phyloP scores from a whole-genome alignment of 2,888 invertebrate species.

The Melieria picta region DNA sequence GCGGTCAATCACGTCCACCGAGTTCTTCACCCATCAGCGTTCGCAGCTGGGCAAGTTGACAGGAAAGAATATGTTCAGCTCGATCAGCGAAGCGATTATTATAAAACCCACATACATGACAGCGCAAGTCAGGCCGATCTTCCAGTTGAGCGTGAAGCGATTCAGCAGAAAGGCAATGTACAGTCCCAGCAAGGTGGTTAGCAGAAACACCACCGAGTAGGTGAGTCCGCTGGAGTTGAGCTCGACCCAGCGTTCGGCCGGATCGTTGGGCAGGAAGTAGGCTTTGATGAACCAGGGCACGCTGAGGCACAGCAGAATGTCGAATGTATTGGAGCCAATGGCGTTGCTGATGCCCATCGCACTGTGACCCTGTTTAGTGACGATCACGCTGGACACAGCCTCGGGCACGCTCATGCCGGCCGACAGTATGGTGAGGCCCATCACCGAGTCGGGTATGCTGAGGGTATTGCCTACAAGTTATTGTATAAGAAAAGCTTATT shows the following conservation, averaged over 20 bases:
- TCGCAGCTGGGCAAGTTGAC: conserved; percentile 85
- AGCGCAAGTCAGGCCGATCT: conserved; percentile 82
- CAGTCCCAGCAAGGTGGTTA: conserved; percentile 81
- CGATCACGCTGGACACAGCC: conserved; percentile 90
- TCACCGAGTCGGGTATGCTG: conserved; percentile 90
- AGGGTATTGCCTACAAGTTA: conserved; percentile 79
- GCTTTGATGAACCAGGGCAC: conserved; percentile 88
- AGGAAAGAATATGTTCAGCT: conserved; percentile 88
- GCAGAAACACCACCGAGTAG: conserved; percentile 84
- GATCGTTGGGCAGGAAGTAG: conserved; percentile 75
- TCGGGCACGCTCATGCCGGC: conserved; percentile 93
- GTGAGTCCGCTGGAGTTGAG: conserved; percentile 88
- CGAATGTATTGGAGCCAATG: conserved; percentile 89
- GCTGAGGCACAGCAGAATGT: conserved; percentile 84
- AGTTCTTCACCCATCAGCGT: conserved; percentile 44
- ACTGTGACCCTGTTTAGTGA: conserved; percentile 90
- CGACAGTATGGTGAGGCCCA: conserved; percentile 91
- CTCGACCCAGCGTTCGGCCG: conserved; percentile 77
- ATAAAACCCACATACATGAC: conserved; percentile 85
- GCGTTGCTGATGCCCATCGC: conserved; percentile 91
- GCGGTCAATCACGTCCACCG: no score
- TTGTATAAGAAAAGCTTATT: conserved; percentile 21
- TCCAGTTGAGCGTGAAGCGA: conserved; percentile 82
- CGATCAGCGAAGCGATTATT: conserved; percentile 83
- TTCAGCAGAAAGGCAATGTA: conserved; percentile 81